Conservation (phyloP, 2,888 invertebrate genomes). For the Thecocarcelia acutangulata region DNA sequence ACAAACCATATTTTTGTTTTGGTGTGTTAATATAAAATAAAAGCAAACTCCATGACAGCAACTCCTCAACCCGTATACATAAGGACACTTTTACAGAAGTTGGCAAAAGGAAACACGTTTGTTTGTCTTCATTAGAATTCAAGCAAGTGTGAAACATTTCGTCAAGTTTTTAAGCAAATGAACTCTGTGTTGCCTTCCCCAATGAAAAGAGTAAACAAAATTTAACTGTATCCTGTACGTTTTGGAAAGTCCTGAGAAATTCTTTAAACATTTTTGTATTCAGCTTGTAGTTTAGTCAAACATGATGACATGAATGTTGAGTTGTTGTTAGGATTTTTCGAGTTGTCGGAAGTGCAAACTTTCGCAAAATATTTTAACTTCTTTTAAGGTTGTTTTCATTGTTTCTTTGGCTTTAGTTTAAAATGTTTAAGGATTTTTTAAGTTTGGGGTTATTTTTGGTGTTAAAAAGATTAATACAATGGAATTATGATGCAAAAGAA, state of each 20-base stretch:
- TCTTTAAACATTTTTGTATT: conserved; percentile 42
- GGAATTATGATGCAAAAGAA: conserved; percentile 41
- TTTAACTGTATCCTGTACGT: conserved; percentile 15
- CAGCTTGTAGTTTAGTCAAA: conserved; percentile 32
- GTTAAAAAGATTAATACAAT: conserved; percentile 63
- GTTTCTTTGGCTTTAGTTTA: conserved; percentile 25
- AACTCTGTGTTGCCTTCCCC: conserved; percentile 19
- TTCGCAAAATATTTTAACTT: conserved; percentile 28
- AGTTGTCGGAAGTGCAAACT: conserved; percentile 34
- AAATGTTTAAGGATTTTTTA: conserved; percentile 22
- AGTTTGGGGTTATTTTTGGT: conserved; percentile 12
- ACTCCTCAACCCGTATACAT: conserved; percentile 25
- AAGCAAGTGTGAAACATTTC: conserved; percentile 76
- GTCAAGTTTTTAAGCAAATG: conserved; percentile 72
- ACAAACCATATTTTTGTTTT: too few species aligned
- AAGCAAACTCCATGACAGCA: conserved; percentile 25
- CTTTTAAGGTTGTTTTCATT: conserved; percentile 41
- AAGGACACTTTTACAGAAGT: neutral
- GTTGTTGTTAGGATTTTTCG: conserved; percentile 33
- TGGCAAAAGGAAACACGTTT: conserved; percentile 39
- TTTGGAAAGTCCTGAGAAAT: conserved; percentile 26
- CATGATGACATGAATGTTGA: neutral
- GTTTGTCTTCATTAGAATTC: conserved; percentile 59
- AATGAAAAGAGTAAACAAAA: neutral
- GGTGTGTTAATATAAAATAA: too few species aligned